Percentiles rank a stretch among this genome's conserved stretches.
Conservation (phyloP, 53 echinoderm and acorn worm species). For the Temnopleurus reevesii region DNA sequence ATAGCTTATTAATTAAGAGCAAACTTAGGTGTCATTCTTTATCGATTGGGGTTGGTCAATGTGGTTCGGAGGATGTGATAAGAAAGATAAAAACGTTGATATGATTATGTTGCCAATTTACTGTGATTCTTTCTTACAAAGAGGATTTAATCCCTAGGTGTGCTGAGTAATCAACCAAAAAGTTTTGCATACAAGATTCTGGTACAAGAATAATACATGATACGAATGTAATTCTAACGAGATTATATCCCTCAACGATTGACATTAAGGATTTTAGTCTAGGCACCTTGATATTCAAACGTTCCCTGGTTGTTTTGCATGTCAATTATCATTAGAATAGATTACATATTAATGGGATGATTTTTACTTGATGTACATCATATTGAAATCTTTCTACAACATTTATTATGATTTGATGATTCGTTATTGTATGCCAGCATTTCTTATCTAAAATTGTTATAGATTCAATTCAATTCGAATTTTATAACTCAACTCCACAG, state of each 20-base stretch:
- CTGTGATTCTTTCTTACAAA: slow-evolving; percentile 24
- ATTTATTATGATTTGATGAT: too few relatives aligned
- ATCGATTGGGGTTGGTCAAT: slow-evolving; percentile 1
- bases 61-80: neutral
- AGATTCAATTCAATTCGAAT: too few relatives aligned
- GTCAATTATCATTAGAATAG: too few relatives aligned
- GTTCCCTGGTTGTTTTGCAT: too few relatives aligned
- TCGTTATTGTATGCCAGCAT: too few relatives aligned
- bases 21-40: slow-evolving; percentile 30
- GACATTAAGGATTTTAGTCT: slow-evolving; percentile 20
- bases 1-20: slow-evolving; percentile 19
- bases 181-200: neutral
- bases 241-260: neutral
- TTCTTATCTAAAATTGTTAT: too few relatives aligned
- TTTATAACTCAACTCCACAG: too few relatives aligned
- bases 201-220: neutral
- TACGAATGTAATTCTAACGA: neutral
- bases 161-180: neutral
- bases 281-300: too few relatives aligned
- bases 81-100: slow-evolving; percentile 12
- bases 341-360: too few relatives aligned
- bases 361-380: too few relatives aligned
- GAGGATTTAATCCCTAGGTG: neutral
- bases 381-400: too few relatives aligned
- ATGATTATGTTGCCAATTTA: slow-evolving; percentile 9